A percentile compares a stretch with the other conserved stretches of the same genome.
These are phyloP conservation scores for Parasteatoda lunata DNA, from an alignment of 2,888 invertebrate genomes.

Conservation along the genomic window DNA sequence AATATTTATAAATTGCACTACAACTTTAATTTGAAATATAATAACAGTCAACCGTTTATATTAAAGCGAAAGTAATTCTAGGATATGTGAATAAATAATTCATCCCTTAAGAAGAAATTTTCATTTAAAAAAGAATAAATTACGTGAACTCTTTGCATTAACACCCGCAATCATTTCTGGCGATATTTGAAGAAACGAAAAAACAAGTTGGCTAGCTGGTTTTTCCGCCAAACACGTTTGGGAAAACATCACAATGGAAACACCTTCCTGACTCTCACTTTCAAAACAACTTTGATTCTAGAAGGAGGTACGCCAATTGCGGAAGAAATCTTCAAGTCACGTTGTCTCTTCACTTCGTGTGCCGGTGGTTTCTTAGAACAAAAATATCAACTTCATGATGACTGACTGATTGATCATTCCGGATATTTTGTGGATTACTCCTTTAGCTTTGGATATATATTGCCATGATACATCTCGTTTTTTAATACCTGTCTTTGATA, in stretches of 20 bases:
- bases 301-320: constrained; percentile 15
- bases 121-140: not conserved
- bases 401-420: not conserved
- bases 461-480: too few relatives aligned
- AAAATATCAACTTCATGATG: too few relatives aligned
- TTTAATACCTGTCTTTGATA: too few relatives aligned
- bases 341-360: constrained; percentile 24
- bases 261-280: constrained; percentile 44
- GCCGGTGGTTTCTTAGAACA: too few relatives aligned
- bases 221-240: not conserved
- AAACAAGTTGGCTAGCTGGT: not conserved
- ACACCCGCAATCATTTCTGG: not conserved
- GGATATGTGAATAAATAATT: too few relatives aligned
- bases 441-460: too few relatives aligned
- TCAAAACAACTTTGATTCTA: constrained; percentile 15
- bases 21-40: too few relatives aligned
- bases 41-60: too few relatives aligned
- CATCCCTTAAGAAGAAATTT: too few relatives aligned
- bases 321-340: constrained; percentile 32
- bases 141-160: not conserved
- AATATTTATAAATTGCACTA: too few relatives aligned
- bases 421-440: not conserved
- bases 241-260: not conserved
- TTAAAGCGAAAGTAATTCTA: too few relatives aligned
- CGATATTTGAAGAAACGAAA: not conserved